These are phyloP conservation scores for Falcunculus frontatus DNA, from an alignment of 2,113 vertebrate species.

Conservation along the genomic window DNA sequence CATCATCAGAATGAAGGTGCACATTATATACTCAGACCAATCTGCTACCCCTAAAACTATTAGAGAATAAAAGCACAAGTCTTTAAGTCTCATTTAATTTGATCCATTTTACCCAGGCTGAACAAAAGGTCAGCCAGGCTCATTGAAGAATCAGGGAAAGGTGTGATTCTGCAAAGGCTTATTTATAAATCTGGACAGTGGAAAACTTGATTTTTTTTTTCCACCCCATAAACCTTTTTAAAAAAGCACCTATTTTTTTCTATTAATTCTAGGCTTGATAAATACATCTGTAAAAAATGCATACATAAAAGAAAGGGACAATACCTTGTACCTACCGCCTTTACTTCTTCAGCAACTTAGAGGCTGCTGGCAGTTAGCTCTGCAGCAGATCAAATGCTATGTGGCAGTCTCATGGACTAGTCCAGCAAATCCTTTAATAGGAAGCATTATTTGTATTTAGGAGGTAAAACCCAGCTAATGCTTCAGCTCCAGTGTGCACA, in stretches of 20 bases:
- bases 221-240: neutral
- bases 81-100: neutral
- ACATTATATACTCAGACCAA: neutral
- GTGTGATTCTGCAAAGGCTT: neutral
- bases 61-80: neutral
- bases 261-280: neutral
- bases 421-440: constrained; percentile 7
- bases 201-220: neutral
- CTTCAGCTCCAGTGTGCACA: neutral
- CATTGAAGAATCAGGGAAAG: neutral
- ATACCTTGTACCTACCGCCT: neutral
- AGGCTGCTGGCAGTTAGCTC: neutral
- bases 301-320: neutral
- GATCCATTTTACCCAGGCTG: neutral
- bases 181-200: neutral
- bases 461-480: neutral
- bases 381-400: neutral
- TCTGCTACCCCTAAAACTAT: neutral
- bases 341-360: neutral
- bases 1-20: neutral
- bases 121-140: neutral
- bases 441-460: neutral
- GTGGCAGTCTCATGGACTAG: neutral
- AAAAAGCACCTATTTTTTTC: neutral
- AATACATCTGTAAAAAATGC: neutral